Conservation (phyloP, 2,797 vertebrate genomes). For the Pithecia hirsuta region DNA sequence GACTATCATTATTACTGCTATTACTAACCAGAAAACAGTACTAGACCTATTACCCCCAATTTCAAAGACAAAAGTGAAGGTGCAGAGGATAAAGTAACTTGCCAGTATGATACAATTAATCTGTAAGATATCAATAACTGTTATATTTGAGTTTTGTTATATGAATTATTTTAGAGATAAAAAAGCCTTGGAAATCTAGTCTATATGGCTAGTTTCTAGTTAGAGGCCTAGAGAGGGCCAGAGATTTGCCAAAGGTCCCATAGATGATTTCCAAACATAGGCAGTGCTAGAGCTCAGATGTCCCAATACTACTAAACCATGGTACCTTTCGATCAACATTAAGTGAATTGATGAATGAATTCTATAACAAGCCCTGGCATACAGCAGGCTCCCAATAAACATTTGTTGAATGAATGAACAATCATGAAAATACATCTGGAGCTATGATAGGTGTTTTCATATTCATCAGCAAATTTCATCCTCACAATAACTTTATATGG, state of each 20-base stretch:
- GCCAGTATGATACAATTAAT: neutral
- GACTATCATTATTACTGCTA: neutral
- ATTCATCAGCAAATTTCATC: constrained; percentile 6
- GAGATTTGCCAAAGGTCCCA: neutral
- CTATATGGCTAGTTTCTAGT: neutral
- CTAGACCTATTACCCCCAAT: neutral
- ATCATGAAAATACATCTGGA: neutral
- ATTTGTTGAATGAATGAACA: neutral
- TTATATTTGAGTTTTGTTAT: neutral
- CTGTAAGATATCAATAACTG: neutral
- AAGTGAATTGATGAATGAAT: constrained; percentile 17
- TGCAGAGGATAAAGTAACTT: neutral
- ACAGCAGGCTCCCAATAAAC: neutral
- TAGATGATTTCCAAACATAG: neutral
- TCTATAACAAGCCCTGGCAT: neutral
- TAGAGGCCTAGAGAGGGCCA: neutral
- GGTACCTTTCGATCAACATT: neutral
- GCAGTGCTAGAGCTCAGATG: neutral
- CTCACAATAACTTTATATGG: neutral
- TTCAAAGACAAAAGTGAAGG: neutral
- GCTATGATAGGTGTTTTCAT: neutral
- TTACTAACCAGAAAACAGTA: neutral
- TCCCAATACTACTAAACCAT: neutral
- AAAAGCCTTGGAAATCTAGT: neutral
- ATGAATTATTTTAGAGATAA: neutral